Evolutionary conservation across 2,797 vertebrate genomes (phyloP).

Genomic region (Apogon talboti): DNA sequence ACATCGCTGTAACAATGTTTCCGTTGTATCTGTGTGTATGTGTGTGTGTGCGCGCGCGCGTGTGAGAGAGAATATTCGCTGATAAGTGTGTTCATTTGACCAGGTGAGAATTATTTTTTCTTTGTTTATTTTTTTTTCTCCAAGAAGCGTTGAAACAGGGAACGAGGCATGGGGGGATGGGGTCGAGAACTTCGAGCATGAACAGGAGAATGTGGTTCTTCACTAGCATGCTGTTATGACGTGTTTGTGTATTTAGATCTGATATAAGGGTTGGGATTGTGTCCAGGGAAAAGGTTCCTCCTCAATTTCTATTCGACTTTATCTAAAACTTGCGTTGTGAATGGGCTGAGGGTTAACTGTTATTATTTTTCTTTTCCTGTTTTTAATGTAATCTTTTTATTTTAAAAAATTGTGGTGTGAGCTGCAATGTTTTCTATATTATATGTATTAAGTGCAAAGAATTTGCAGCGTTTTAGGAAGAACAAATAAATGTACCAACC

Average conservation of each 20-base stretch:
- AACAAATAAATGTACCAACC: slow-evolving; percentile 17
- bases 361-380: slow-evolving; percentile 33
- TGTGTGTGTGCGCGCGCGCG: neutral
- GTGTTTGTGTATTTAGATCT: slow-evolving; percentile 70
- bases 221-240: slow-evolving; percentile 68
- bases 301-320: slow-evolving; percentile 29
- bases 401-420: slow-evolving; percentile 58
- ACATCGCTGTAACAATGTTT: slow-evolving; percentile 36
- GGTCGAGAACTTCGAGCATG: slow-evolving; percentile 53
- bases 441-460: slow-evolving; percentile 49
- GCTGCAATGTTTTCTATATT: slow-evolving; percentile 52
- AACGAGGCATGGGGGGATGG: slow-evolving; percentile 22
- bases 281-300: slow-evolving; percentile 41
- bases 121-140: too few species aligned
- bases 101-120: neutral
- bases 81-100: slow-evolving; percentile 31
- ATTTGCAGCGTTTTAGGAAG: slow-evolving; percentile 30
- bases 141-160: slow-evolving; percentile 14
- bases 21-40: slow-evolving; percentile 7
- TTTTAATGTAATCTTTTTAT: slow-evolving; percentile 43
- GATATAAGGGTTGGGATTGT: slow-evolving; percentile 53
- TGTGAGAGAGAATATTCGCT: slow-evolving; percentile 18
- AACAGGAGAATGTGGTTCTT: slow-evolving; percentile 59
- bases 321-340: slow-evolving; percentile 57
- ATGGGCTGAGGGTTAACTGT: slow-evolving; percentile 50